Conservation (phyloP, 2,797 vertebrate genomes). For the Phataginus tricuspis region DNA sequence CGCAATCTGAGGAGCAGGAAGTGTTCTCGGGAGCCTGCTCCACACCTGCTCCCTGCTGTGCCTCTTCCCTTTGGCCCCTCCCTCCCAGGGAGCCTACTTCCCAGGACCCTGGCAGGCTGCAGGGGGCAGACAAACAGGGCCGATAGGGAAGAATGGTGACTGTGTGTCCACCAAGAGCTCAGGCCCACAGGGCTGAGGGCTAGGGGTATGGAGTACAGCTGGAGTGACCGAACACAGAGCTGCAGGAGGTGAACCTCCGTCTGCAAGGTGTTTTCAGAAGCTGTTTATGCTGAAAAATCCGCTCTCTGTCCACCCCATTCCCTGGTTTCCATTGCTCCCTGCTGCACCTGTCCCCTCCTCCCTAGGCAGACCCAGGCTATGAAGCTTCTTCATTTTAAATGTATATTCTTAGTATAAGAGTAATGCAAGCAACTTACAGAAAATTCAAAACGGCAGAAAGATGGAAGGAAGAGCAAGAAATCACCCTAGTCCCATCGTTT, state of each 20-base stretch:
- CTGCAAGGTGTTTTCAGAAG: neutral
- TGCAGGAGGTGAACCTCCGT: neutral
- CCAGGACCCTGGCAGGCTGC: neutral
- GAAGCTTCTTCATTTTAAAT: neutral
- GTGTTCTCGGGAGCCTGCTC: fast-evolving
- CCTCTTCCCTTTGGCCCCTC: neutral
- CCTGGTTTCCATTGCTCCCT: neutral
- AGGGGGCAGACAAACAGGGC: neutral
- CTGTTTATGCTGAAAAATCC: neutral
- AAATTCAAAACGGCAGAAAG: neutral
- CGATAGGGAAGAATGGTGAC: neutral
- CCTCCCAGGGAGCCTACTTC: too few species aligned
- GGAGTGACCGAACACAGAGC: neutral
- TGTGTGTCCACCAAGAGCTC: neutral
- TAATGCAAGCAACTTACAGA: neutral
- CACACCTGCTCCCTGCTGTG: neutral
- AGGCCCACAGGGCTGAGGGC: neutral
- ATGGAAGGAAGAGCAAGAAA: neutral
- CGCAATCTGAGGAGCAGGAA: neutral
- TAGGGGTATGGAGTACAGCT: neutral
- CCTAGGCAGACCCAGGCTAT: neutral
- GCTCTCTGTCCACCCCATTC: neutral
- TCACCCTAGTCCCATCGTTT: too few species aligned
- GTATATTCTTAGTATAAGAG: neutral
- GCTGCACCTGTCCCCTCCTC: too few species aligned